Evolutionary conservation across 1,140 invertebrate species (phyloP).

Genomic region (Laodelphax striatellus): DNA sequence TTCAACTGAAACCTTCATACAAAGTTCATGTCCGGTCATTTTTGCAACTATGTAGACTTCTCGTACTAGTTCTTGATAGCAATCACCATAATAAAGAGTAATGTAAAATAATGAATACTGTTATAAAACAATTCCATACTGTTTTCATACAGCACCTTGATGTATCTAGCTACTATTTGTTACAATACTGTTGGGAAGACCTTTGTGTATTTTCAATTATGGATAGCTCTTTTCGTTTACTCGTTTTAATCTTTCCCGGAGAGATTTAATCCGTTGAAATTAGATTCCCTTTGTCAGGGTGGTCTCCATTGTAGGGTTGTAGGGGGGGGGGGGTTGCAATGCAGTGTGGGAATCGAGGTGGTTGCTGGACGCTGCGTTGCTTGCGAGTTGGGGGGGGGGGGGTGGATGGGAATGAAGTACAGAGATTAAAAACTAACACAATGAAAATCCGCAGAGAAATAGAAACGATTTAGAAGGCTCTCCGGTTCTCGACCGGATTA

Average conservation of each 20-base stretch:
- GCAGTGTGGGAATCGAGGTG: background rate
- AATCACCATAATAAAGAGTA: too few species aligned
- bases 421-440: constrained; percentile 4
- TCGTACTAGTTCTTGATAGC: too few species aligned
- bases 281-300: constrained; percentile 2
- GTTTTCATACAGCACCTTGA: too few species aligned
- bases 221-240: background rate
- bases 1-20: too few species aligned
- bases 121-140: too few species aligned
- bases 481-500: background rate
- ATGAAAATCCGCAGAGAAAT: constrained; percentile 1
- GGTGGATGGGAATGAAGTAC: background rate
- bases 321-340: too few species aligned
- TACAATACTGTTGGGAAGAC: too few species aligned
- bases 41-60: too few species aligned
- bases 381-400: background rate
- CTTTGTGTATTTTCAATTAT: constrained; percentile 2
- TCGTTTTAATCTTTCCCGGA: background rate
- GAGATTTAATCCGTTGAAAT: constrained; percentile 3
- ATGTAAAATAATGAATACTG: too few species aligned
- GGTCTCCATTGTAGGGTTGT: too few species aligned
- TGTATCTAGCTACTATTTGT: too few species aligned
- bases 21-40: too few species aligned
- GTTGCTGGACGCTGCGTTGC: background rate
- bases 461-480: background rate